phyloP scores from a whole-genome alignment of 2,888 invertebrate species.

The Strigamia maritima region DNA sequence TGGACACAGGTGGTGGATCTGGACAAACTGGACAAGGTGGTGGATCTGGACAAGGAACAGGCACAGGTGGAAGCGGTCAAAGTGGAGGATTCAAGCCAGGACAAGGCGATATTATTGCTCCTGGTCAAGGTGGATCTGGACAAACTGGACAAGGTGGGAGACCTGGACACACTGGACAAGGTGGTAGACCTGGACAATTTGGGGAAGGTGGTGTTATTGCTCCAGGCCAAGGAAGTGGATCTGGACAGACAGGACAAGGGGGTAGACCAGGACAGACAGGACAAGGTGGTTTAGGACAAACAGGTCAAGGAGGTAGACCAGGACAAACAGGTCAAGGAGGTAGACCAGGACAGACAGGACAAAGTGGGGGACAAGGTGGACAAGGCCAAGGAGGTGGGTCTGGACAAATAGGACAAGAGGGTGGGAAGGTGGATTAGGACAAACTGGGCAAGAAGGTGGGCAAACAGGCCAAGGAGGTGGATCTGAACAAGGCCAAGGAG shows the following conservation, averaged over 20 bases:
- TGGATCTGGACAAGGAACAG: neutral
- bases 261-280: neutral
- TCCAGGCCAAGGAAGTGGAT: neutral
- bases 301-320: neutral
- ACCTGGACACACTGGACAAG: neutral
- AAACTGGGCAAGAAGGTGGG: neutral
- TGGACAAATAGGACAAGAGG: neutral
- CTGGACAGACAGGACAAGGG: neutral
- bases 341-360: neutral
- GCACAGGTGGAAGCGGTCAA: neutral
- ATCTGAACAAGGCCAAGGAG: neutral
- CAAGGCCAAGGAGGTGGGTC: neutral
- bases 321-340: neutral
- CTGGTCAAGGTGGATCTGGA: neutral
- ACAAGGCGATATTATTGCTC: too few species aligned
- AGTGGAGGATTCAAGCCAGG: conserved; percentile 19
- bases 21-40: neutral
- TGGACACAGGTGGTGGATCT: neutral
- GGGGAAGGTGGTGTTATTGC: neutral
- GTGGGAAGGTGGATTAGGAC: neutral
- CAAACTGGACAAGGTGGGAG: conserved; percentile 14
- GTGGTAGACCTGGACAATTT: neutral
- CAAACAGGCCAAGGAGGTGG: neutral
- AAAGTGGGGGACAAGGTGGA: conserved; percentile 24
- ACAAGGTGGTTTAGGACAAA: neutral